Base-by-base conservation (phyloP, 2,888 invertebrate genomes). In the Physocephala rufipes region DNA sequence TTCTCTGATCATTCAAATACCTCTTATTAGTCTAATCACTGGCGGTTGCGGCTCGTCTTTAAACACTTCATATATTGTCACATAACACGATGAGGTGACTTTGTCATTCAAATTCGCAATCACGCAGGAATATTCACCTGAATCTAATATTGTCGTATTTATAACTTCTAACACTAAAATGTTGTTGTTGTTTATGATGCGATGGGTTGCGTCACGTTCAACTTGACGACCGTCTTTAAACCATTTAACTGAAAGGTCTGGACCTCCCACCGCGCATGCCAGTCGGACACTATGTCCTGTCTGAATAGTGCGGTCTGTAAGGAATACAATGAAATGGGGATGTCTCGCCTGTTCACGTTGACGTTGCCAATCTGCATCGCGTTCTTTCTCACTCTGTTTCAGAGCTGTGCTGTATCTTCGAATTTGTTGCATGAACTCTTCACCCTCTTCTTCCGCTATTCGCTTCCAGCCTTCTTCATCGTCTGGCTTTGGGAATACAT, bases 201-300 rank as follows among this genome's bases (percentile, higher is more conserved):
- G 82, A 75, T 86, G 87, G 16, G 82, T 86, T 3, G 80, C 83
- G 71, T 83, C 83, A 47, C 87, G 82, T 63, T 86, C 84, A 15
- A 89, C 75, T 53, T 86, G 86, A 59, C 84, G 82, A 1, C 90
- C 89, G 81, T 95, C 92, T 82, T 91, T 93, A 72, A 90, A 90
- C 95, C 95, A 95, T 74, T 90, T 89, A 1, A 93, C 87, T 3
- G 88, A 88, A 7, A 93, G 90, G 71, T 93, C 92, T 0, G 91
- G 90, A 0, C 93, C 92, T 62, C 93, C 87, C 5, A 94, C 90
- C 70, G 92, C 93, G 81, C 95, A 95, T 0, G 93, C 93, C 65
- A 95, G 84, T 82, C 93, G 92, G 2, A 94, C 90, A 76, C 91
- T 88, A 13, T 92, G 91, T 0, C 92, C 92, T 80, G 90, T 90